Percentiles rank a stretch among this genome's conserved stretches.
phyloP scores from a whole-genome alignment of 2,113 vertebrate genomes.

The Notothenia rossii region DNA sequence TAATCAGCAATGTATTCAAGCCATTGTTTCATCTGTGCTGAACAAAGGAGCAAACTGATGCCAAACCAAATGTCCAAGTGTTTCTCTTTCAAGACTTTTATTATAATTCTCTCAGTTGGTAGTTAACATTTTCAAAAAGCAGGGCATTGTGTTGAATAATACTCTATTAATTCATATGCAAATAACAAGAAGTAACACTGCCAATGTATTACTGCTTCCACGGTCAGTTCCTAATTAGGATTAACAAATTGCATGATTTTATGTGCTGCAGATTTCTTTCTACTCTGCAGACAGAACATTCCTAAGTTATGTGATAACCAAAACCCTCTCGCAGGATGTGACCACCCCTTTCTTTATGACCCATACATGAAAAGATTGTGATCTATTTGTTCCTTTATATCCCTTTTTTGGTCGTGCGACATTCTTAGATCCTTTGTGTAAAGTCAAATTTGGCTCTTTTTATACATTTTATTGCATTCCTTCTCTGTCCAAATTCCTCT shows the following conservation, averaged over 20 bases:
- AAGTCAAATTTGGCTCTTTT: conserved; percentile 73
- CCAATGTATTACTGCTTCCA: conserved; percentile 34
- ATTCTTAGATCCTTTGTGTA: conserved; percentile 74
- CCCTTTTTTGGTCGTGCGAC: conserved; percentile 69
- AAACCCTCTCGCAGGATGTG: conserved; percentile 69
- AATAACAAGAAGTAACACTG: conserved; percentile 44
- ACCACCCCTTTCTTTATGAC: conserved; percentile 62
- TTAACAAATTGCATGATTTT: conserved; percentile 48
- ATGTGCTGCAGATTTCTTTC: conserved; percentile 41
- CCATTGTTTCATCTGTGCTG: conserved; percentile 60
- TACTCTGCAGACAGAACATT: conserved; percentile 59
- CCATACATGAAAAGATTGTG: conserved; percentile 67
- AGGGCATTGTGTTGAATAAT: conserved; percentile 35
- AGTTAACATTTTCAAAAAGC: conserved; percentile 36
- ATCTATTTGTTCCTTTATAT: conserved; percentile 75
- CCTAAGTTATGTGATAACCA: conserved; percentile 73
- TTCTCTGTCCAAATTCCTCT: conserved; percentile 76
- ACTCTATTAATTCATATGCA: conserved; percentile 47
- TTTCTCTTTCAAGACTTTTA: conserved; percentile 62
- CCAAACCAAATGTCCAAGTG: conserved; percentile 62
- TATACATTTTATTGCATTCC: conserved; percentile 78
- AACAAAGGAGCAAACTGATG: conserved; percentile 59
- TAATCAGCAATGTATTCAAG: conserved; percentile 47
- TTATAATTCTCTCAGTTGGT: conserved; percentile 40
- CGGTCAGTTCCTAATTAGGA: conserved; percentile 52